Conservation (phyloP, 2,113 vertebrate genomes). For the Tautogolabrus adspersus region DNA sequence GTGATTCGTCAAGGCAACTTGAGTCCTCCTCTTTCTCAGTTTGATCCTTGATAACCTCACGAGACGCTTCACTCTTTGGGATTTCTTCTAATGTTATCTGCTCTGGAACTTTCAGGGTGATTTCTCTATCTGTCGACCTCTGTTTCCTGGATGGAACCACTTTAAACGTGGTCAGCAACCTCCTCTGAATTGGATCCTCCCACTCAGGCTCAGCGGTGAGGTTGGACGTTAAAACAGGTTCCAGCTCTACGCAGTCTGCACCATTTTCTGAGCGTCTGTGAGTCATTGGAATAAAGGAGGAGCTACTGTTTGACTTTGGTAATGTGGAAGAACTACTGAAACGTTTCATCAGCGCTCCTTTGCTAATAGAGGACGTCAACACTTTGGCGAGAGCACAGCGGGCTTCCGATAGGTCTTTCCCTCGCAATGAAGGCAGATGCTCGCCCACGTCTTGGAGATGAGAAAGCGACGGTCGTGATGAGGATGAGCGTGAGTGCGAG, state of each 20-base stretch:
- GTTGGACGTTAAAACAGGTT: neutral
- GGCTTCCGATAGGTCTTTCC: conserved; percentile 49
- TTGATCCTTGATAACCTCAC: neutral
- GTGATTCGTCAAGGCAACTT: neutral
- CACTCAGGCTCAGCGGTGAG: conserved; percentile 77
- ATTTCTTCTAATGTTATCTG: neutral
- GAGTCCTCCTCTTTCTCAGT: conserved; percentile 4
- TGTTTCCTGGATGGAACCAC: conserved; percentile 87
- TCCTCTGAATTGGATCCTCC: conserved; percentile 87
- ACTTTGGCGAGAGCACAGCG: conserved; percentile 68
- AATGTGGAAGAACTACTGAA: conserved; percentile 42
- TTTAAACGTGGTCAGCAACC: conserved; percentile 91
- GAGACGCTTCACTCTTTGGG: neutral
- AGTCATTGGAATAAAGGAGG: neutral
- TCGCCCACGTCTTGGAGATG: conserved; percentile 4
- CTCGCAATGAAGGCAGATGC: conserved; percentile 32
- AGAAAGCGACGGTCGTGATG: conserved; percentile 12
- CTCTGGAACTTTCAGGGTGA: neutral
- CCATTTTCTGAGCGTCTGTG: neutral
- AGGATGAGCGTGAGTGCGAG: conserved; percentile 5
- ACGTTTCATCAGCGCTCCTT: conserved; percentile 42
- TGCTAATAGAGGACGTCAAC: conserved; percentile 65
- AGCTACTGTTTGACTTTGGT: neutral
- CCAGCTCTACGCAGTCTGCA: neutral
- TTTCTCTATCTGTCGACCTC: conserved; percentile 69